A percentile compares a stretch with the other conserved stretches of the same genome.
phyloP scores from a whole-genome alignment of 2,888 invertebrate genomes.

The Caradrina kadenii region DNA sequence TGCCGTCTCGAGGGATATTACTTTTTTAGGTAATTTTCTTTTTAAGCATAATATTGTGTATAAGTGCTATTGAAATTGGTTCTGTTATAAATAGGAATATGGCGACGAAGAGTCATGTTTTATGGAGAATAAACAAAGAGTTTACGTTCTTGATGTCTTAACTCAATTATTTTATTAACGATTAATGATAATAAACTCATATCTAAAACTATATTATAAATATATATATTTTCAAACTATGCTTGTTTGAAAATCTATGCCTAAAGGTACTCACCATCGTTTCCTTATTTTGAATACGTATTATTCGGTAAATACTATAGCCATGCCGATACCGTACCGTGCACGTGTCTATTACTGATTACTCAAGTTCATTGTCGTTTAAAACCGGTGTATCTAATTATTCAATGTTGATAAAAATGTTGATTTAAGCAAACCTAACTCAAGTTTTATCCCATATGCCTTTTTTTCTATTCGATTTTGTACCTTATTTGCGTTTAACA shows the following conservation, averaged over 20 bases:
- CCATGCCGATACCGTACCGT: constrained; percentile 18
- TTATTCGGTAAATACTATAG: background rate
- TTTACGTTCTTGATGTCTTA: constrained; percentile 1
- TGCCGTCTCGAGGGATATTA: constrained; percentile 23
- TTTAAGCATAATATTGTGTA: constrained; percentile 22
- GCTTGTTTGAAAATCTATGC: constrained; percentile 4
- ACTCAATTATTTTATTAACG: background rate
- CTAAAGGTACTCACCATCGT: background rate
- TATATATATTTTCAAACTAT: background rate
- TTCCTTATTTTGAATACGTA: background rate
- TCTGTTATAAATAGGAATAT: background rate
- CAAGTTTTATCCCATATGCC: constrained; percentile 36
- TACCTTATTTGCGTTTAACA: constrained; percentile 17
- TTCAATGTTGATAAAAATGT: constrained; percentile 32
- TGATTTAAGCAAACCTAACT: constrained; percentile 39
- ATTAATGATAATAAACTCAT: constrained; percentile 5
- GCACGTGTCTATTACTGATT: background rate
- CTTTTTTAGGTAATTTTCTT: background rate
- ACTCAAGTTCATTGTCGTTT: constrained; percentile 31
- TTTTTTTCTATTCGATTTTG: constrained; percentile 28
- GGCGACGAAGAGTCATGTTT: background rate
- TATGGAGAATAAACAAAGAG: background rate
- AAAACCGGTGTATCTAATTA: constrained; percentile 35
- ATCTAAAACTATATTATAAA: constrained; percentile 13
- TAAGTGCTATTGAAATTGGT: background rate